Evolutionary conservation across 2,113 vertebrate species (phyloP).

Genomic region (Rallus limicola): DNA sequence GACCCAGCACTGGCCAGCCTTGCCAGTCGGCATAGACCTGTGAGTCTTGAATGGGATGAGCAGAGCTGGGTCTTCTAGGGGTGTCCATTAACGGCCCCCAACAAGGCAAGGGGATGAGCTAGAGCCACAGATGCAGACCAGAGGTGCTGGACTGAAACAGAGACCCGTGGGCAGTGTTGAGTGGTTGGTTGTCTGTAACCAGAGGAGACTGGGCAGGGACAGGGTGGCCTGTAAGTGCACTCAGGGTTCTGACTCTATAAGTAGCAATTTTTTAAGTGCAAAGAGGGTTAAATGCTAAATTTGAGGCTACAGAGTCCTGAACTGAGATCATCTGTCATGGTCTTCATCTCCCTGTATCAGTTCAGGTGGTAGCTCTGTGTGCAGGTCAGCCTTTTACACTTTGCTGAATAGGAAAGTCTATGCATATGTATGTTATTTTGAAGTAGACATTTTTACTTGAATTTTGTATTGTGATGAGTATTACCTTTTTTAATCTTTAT

Average conservation of each 20-base stretch:
- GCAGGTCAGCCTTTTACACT: not conserved
- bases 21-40: rapidly evolving
- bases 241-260: not conserved
- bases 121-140: not conserved
- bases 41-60: not conserved
- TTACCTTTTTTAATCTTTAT: not conserved
- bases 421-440: not conserved
- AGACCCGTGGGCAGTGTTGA: not conserved
- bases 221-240: not conserved
- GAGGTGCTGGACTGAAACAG: not conserved
- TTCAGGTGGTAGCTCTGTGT: not conserved
- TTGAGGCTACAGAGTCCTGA: not conserved
- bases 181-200: not conserved
- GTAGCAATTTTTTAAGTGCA: not conserved
- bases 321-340: not conserved
- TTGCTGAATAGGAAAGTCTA: not conserved
- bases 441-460: not conserved
- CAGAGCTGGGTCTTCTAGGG: not conserved
- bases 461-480: not conserved
- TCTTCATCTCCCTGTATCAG: not conserved
- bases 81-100: not conserved
- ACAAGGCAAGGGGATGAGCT: not conserved
- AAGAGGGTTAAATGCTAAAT: not conserved
- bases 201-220: not conserved
- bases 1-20: not conserved